These are phyloP conservation scores for Tenthredo distinguenda DNA, from an alignment of 2,888 invertebrate genomes.

Conservation along the genomic window DNA sequence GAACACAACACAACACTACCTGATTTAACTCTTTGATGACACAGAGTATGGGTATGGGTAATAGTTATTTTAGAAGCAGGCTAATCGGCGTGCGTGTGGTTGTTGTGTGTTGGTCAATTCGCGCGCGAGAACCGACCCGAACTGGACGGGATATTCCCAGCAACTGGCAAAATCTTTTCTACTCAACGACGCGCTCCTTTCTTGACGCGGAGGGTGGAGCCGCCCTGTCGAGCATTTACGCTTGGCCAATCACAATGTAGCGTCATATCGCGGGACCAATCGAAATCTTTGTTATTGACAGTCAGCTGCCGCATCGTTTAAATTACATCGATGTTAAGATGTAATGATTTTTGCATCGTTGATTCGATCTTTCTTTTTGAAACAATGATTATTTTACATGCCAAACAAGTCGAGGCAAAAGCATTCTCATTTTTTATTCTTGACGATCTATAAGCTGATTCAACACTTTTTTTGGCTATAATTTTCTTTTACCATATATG, in stretches of 20 bases:
- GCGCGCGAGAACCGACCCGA: constrained; percentile 5
- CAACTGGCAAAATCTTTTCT: constrained; percentile 24
- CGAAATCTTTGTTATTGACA: constrained; percentile 45
- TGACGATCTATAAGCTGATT: background rate
- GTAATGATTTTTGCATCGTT: background rate
- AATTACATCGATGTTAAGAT: background rate
- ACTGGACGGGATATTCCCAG: constrained; percentile 42
- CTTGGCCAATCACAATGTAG: background rate
- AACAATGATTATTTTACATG: background rate
- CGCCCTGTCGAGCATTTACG: constrained; percentile 31
- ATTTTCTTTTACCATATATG: background rate
- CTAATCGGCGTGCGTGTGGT: constrained; percentile 34
- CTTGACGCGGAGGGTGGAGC: constrained; percentile 46
- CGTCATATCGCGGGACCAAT: constrained; percentile 32
- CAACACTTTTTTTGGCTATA: background rate
- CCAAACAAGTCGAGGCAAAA: background rate
- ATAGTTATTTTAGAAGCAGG: constrained; percentile 45
- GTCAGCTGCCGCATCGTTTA: constrained; percentile 37
- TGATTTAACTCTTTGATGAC: background rate
- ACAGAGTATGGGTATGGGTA: background rate
- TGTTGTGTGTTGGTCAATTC: background rate
- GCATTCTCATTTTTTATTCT: background rate
- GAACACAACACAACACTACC: constrained; percentile 32
- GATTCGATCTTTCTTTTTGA: background rate
- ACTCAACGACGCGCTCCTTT: constrained; percentile 28